Conservation (phyloP, 2,797 vertebrate species). For the Pseudocheirus occidentalis region DNA sequence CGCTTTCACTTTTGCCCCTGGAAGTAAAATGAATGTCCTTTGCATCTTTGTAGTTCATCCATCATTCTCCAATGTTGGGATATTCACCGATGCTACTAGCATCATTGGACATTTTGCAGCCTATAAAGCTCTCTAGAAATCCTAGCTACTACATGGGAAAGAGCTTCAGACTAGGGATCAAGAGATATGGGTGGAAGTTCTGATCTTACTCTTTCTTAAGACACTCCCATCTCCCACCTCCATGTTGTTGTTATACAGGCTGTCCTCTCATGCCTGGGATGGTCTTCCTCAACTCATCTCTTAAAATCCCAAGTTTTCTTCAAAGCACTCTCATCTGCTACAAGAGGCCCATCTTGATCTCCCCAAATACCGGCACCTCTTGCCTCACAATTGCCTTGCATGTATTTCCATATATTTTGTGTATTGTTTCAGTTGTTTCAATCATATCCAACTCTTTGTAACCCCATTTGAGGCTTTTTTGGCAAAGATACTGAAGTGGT, state of each 20-base stretch:
- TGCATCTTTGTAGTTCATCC: slow-evolving; percentile 14
- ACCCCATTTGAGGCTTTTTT: background rate
- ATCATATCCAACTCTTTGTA: background rate
- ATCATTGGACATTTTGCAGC: background rate
- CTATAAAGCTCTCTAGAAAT: background rate
- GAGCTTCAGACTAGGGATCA: background rate
- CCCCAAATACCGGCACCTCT: background rate
- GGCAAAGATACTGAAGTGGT: background rate
- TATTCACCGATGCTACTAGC: background rate
- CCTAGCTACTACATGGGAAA: background rate
- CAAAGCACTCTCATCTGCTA: background rate
- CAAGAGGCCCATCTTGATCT: background rate
- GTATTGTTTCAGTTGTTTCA: background rate
- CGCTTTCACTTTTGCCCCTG: background rate
- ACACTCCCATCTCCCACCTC: background rate
- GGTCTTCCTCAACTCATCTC: background rate
- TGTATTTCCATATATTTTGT: too few relatives aligned
- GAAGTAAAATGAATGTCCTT: slow-evolving; percentile 37
- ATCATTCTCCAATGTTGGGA: background rate
- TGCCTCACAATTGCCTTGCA: background rate
- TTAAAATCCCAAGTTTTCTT: background rate
- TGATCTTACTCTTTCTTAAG: background rate
- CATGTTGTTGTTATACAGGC: background rate
- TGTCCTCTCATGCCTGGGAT: background rate
- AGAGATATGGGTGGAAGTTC: background rate